Base-by-base conservation (phyloP, 2,797 vertebrate species). In the Arctocebus calabarensis region DNA sequence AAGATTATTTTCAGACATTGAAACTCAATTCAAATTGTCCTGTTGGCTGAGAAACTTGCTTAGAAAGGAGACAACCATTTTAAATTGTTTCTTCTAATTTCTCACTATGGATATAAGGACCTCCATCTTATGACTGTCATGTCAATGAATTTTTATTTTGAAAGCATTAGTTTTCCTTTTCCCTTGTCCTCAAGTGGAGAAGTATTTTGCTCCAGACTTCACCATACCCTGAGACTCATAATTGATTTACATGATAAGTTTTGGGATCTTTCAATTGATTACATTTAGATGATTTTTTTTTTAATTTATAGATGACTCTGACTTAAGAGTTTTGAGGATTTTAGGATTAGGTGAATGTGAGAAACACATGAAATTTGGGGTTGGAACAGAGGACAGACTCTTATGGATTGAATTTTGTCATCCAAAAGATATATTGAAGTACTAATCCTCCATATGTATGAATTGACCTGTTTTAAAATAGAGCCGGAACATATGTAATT, bases 211-310 rank as follows among this genome's bases (percentile, higher is more conserved):
- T 20, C 37, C 29, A n/a, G 32, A 17, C 7, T 43, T 17, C 14
- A 59, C 27, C 2, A 40, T 59, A 40, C 2, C 25, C 34, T 34
- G 17, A 75, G 10, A 29, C 13, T 22, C 52, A 61, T 57, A 55
- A 32, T 5, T 78, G 32, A 85, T n/a, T 43, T 81, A 91, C 2
- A n/a, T 78, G 64, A 62, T 59, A 6, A 84, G 2, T 23, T 32
- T 48, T 55, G 29, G 29, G 17, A 77, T 0, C 71, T 90, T 70
- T 81, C 3, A 78, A 13, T n/a, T 45, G 9, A 19, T 71, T 68
- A 73, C 37, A 66, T 84, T 55, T 89, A 73, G 48, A 29, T 90
- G 22, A 94, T 77, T 81, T 93, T 40, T 17, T 45, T 45, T 45
- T 64, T 45, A 57, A 34, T 68, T 66, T 82, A 75, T 7, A 75